Conservation (phyloP, 2,113 vertebrate species). For the Hassar affinis region DNA sequence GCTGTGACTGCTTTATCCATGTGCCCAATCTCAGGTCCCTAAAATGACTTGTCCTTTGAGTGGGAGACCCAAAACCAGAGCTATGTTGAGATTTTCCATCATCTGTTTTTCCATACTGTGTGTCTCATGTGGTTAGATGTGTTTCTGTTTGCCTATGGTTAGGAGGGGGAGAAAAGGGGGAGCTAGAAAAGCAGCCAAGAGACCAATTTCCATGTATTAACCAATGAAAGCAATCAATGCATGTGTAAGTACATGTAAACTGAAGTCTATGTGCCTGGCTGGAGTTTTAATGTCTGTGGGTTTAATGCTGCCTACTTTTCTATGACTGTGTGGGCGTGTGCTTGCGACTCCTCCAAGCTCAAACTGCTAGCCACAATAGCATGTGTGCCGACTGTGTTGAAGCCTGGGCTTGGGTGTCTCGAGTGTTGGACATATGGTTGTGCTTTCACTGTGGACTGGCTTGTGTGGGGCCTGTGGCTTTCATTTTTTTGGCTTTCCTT, state of each 20-base stretch:
- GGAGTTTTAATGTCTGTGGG: slow-evolving; percentile 56
- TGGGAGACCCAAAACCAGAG: slow-evolving; percentile 61
- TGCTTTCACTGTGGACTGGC: slow-evolving; percentile 60
- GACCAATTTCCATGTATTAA: slow-evolving; percentile 31
- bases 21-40: slow-evolving; percentile 41
- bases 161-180: slow-evolving; percentile 56
- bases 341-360: slow-evolving; percentile 63
- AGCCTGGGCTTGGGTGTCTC: slow-evolving; percentile 62
- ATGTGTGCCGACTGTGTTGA: slow-evolving; percentile 70
- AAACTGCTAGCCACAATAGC: slow-evolving; percentile 67
- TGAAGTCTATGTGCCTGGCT: slow-evolving; percentile 51
- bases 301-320: slow-evolving; percentile 51
- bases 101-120: slow-evolving; percentile 49
- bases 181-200: slow-evolving; percentile 32
- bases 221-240: slow-evolving; percentile 35
- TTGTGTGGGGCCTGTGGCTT: slow-evolving; percentile 62
- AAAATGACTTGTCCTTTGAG: slow-evolving; percentile 66
- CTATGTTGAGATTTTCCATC: slow-evolving; percentile 63
- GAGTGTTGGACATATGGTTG: slow-evolving; percentile 52
- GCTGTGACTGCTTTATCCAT: slow-evolving; percentile 27
- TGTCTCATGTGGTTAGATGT: slow-evolving; percentile 56
- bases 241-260: slow-evolving; percentile 34
- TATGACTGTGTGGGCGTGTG: slow-evolving; percentile 61
- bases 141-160: slow-evolving; percentile 41
- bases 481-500: slow-evolving; percentile 60